phyloP scores from a whole-genome alignment of 35 echinoderm and acorn worm genomes.

The Strongylocentrotus purpuratus region DNA sequence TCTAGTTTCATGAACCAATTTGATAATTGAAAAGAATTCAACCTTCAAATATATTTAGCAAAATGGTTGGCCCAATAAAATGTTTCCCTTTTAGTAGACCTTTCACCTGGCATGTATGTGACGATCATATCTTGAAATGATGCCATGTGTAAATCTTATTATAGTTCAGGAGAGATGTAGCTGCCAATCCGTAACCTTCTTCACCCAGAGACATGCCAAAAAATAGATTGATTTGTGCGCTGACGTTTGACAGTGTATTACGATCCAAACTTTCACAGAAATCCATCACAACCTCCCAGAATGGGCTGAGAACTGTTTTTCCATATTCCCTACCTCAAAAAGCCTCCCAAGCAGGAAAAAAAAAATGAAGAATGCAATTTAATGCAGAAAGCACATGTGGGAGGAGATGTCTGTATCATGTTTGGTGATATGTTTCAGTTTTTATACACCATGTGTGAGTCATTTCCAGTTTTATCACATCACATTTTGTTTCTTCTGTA shows the following conservation, averaged over 20 bases:
- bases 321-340: background rate
- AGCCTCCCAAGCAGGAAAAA: background rate
- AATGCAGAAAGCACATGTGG: background rate
- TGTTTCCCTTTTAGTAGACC: constrained; percentile 2
- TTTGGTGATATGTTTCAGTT: background rate
- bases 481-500: background rate
- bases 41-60: background rate
- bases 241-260: background rate
- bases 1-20: too few relatives aligned
- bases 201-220: background rate
- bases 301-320: background rate
- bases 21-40: background rate
- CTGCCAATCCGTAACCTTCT: constrained; percentile 1
- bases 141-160: background rate
- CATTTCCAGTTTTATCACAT: background rate
- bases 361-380: background rate
- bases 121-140: background rate
- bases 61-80: background rate
- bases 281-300: background rate
- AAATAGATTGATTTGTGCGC: constrained; percentile 4
- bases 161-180: background rate
- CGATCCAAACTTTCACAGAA: background rate
- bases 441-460: background rate
- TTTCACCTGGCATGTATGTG: background rate
- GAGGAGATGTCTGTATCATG: background rate